Percentiles rank a stretch among this genome's conserved stretches.
phyloP scores from a whole-genome alignment of 2,888 invertebrate genomes.

The Ernsta delagoae region DNA sequence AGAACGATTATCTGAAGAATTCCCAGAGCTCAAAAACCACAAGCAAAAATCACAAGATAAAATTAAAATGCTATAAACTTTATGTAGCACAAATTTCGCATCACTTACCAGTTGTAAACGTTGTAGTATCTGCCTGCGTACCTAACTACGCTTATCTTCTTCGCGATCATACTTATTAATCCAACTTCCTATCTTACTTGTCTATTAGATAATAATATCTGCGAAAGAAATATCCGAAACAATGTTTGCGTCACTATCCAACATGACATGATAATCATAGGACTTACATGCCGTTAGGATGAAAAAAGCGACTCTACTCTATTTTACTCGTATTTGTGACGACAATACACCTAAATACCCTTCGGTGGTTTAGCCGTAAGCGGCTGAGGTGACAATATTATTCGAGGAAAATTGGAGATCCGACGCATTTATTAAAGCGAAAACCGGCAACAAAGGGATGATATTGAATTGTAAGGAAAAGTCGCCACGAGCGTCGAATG shows the following conservation, averaged over 20 bases:
- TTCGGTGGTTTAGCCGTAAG: constrained; percentile 41
- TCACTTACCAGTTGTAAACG: no score
- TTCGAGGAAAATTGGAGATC: constrained; percentile 75
- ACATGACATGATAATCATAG: constrained; percentile 26
- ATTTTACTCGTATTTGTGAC: constrained; percentile 35
- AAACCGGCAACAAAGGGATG: constrained; percentile 83
- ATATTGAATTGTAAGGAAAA: constrained; percentile 82
- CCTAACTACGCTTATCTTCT: no score
- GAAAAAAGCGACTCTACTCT: constrained; percentile 40
- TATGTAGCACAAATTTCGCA: no score
- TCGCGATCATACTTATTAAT: no score
- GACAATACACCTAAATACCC: constrained; percentile 47
- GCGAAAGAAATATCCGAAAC: no score
- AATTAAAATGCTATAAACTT: no score
- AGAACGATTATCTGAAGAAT: no score
- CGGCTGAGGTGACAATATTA: constrained; percentile 78
- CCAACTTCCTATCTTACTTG: no score
- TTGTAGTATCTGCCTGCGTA: no score
- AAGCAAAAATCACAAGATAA: no score
- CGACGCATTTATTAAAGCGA: constrained; percentile 81
- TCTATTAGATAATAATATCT: no score
- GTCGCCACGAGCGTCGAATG: constrained; percentile 47
- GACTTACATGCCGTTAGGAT: constrained; percentile 24
- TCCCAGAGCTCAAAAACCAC: no score
- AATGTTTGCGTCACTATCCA: neutral